These are phyloP conservation scores for Picathartes gymnocephalus DNA, from an alignment of 2,113 vertebrate genomes.

Conservation along the genomic window DNA sequence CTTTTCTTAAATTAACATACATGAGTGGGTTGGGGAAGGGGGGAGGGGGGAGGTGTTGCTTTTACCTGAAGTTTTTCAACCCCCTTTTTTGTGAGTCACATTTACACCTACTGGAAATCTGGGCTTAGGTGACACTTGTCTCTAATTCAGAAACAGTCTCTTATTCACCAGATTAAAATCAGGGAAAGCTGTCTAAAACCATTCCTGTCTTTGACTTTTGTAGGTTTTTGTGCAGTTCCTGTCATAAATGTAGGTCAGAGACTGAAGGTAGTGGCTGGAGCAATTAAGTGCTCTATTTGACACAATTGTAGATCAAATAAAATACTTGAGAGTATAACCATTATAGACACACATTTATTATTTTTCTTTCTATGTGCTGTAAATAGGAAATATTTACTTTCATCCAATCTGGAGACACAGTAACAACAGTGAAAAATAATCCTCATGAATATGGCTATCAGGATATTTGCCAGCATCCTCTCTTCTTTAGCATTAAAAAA, in stretches of 20 bases:
- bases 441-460: not conserved
- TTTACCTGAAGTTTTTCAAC: conserved; percentile 10
- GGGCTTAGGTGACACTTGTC: not conserved
- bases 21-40: not conserved
- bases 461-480: not conserved
- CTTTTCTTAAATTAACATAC: conserved; percentile 10
- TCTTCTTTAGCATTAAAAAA: not conserved
- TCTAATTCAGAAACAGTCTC: not conserved
- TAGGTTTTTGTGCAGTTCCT: not conserved
- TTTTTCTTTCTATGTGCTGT: not conserved
- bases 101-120: not conserved
- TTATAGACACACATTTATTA: not conserved
- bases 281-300: not conserved
- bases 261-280: not conserved
- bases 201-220: not conserved
- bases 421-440: not conserved
- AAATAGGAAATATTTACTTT: not conserved
- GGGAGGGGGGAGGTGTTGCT: not conserved
- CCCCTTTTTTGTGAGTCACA: not conserved
- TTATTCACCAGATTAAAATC: not conserved
- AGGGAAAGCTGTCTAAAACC: not conserved
- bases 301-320: not conserved
- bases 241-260: conserved; percentile 13
- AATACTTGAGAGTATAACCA: not conserved
- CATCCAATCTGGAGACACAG: not conserved